Conservation (phyloP, 2,113 vertebrate species). For the Nicator chloris region DNA sequence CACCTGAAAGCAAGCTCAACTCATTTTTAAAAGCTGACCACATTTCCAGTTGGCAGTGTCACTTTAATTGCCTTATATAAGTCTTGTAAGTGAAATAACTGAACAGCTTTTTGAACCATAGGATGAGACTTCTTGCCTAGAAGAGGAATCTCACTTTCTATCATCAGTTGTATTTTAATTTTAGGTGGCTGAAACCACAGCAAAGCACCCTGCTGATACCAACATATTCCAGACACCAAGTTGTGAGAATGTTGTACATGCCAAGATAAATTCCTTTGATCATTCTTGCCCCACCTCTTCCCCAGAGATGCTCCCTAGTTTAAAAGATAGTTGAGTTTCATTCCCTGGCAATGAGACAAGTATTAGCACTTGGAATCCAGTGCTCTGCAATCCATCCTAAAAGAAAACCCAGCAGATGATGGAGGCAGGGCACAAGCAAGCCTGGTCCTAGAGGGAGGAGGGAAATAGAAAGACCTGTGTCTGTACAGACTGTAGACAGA, state of each 20-base stretch:
- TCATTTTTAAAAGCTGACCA: not conserved
- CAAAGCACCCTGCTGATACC: not conserved
- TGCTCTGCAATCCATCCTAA: not conserved
- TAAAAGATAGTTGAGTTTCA: not conserved
- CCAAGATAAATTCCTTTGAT: not conserved
- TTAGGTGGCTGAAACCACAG: not conserved
- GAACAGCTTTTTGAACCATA: not conserved
- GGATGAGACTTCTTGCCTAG: not conserved
- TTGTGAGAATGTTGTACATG: not conserved
- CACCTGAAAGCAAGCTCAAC: not conserved
- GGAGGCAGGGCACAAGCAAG: not conserved
- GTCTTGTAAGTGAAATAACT: not conserved
- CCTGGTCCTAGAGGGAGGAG: not conserved
- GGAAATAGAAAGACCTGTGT: not conserved
- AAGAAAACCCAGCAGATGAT: not conserved
- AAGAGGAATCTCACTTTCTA: not conserved
- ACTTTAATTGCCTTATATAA: not conserved
- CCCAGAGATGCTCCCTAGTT: not conserved
- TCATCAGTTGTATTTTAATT: conserved; percentile 19
- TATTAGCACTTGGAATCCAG: not conserved
- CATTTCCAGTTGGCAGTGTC: not conserved
- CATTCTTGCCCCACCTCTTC: not conserved
- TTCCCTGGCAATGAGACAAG: not conserved
- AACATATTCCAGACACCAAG: not conserved
- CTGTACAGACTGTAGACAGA: not conserved